phyloP scores from a whole-genome alignment of 2,888 invertebrate species.

The Rugalucina vietnamica region DNA sequence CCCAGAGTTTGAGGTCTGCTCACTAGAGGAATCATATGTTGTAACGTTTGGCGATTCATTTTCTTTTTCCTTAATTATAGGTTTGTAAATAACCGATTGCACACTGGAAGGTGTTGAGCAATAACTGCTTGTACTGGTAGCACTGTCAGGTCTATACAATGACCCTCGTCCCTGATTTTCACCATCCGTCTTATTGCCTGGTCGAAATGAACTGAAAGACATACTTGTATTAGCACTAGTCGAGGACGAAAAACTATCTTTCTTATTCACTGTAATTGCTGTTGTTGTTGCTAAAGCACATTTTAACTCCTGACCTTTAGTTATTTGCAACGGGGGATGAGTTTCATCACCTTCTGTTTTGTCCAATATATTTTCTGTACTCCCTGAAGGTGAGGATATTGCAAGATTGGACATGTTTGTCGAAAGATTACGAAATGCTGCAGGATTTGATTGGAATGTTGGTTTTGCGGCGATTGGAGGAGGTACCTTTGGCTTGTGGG shows the following conservation, averaged over 20 bases:
- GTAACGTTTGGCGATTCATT: slow-evolving; percentile 51
- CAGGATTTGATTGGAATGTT: slow-evolving; percentile 56
- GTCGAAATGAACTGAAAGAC: slow-evolving; percentile 67
- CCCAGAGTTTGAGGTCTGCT: slow-evolving; percentile 52
- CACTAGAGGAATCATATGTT: slow-evolving; percentile 52
- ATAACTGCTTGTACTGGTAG: slow-evolving; percentile 76
- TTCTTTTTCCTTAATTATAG: slow-evolving; percentile 39
- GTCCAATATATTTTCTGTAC: slow-evolving; percentile 8
- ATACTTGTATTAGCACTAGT: slow-evolving; percentile 58
- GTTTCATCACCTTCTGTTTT: not conserved
- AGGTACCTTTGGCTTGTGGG: slow-evolving; percentile 60
- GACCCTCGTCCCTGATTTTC: not conserved
- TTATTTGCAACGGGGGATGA: not conserved
- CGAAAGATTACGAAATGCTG: slow-evolving; percentile 48
- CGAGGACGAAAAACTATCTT: slow-evolving; percentile 70
- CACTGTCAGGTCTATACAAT: slow-evolving; percentile 74
- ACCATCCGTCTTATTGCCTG: slow-evolving; percentile 44
- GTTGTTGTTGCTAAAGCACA: slow-evolving; percentile 36
- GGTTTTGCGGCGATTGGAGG: slow-evolving; percentile 50
- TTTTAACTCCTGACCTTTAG: not conserved
- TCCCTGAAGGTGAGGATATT: not conserved
- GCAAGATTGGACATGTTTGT: slow-evolving; percentile 49
- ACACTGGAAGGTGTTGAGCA: slow-evolving; percentile 77
- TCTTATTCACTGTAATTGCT: slow-evolving; percentile 57
- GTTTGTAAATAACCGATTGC: slow-evolving; percentile 74